A percentile compares a stretch with the other conserved stretches of the same genome.
phyloP scores from a whole-genome alignment of 2,113 vertebrate genomes.

The Alectura lathami region DNA sequence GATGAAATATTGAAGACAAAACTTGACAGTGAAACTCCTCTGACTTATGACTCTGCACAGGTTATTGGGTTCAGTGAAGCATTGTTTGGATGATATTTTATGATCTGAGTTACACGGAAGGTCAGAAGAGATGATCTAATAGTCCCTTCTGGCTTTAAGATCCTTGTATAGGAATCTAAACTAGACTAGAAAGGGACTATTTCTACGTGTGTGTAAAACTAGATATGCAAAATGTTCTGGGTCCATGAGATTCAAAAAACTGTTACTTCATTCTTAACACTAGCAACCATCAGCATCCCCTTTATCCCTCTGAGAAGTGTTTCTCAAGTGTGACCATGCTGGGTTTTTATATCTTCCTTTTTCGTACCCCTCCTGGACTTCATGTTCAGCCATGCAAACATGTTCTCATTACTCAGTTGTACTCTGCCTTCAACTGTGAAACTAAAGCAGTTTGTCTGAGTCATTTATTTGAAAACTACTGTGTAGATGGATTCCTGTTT shows the following conservation, averaged over 20 bases:
- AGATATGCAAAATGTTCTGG: neutral
- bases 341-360: neutral
- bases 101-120: neutral
- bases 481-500: neutral
- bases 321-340: neutral
- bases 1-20: neutral
- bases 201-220: neutral
- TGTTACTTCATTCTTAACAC: neutral
- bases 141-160: neutral
- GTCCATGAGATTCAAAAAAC: neutral
- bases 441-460: neutral
- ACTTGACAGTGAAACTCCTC: neutral
- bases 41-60: neutral
- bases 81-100: neutral
- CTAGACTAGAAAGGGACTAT: neutral
- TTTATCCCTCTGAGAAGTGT: neutral
- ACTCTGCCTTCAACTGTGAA: neutral
- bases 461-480: neutral
- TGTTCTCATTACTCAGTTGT: neutral
- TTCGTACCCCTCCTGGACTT: neutral
- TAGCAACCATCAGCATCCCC: neutral
- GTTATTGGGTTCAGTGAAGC: neutral
- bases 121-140: slow-evolving; percentile 13
- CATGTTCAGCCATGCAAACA: neutral
- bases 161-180: neutral